Evolutionary conservation across 2,888 invertebrate genomes (phyloP), one percentile per base, ranked within the genome.

Genomic region (Brachyopa scutellaris): DNA sequence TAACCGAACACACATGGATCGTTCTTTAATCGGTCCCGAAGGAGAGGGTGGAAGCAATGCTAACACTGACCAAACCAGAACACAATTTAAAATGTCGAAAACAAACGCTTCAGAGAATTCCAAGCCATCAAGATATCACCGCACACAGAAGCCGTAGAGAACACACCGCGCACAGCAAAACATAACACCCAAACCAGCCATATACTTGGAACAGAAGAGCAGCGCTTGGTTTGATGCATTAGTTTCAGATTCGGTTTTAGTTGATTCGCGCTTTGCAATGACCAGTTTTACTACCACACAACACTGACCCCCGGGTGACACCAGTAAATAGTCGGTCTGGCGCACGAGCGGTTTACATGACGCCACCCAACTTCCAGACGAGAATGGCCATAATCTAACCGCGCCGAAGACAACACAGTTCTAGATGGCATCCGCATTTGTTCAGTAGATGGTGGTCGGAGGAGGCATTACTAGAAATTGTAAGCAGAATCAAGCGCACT

Each of bases 211-310:
- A 3, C 26, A 5, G 26, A 26, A 3, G 26, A 26, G 26, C 19
- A 33, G 1, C n/a, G 33, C 36, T 23, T 2, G 33, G 53, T 62
- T 73, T 47, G 42, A 45, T 13, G 15, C 49, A n/a, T 53, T 64
- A 47, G 53, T 67, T 73, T 80, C 74, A 74, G 73, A 74, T 80
- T 80, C 7, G 42, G 79, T 80, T 69, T 67, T 62, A 62, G 40
- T 62, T 80, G 55, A 80, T 64, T 80, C 62, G 42, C 49, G 19
- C 61, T 67, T 9, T 17, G 19, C 59, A 59, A 45, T 72, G 59
- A 78, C 78, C 66, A 72, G 38, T n/a, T n/a, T n/a, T 55, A 61
- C 67, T 29, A 55, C 38, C 29, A 67, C 51, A 67, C 53, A 61
- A 53, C 42, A 13, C n/a, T 31, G 42, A n/a, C 17, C 45, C 15